Conservation (phyloP, 2,888 invertebrate species). For the Volucella inanis region DNA sequence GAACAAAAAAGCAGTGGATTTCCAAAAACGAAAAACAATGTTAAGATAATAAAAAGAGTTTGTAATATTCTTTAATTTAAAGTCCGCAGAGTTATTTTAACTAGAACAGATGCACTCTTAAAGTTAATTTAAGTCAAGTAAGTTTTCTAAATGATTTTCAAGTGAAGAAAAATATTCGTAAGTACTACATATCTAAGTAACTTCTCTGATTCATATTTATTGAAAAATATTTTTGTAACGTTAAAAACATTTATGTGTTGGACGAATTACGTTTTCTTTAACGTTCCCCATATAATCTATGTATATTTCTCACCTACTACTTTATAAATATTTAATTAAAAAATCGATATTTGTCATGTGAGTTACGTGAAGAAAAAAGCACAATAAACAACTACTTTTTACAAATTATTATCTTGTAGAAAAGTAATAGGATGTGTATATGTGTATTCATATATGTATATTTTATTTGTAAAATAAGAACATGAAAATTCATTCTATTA, state of each 20-base stretch:
- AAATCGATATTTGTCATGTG: constrained; percentile 80
- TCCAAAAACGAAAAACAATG: constrained; percentile 47
- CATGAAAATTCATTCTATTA: too few relatives aligned
- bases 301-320: constrained; percentile 23
- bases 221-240: constrained; percentile 51
- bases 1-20: constrained; percentile 39
- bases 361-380: constrained; percentile 57
- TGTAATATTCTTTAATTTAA: constrained; percentile 19
- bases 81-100: constrained; percentile 8
- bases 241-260: constrained; percentile 59
- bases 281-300: constrained; percentile 29
- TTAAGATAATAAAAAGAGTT: constrained; percentile 47
- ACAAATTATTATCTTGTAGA: background rate
- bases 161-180: constrained; percentile 14
- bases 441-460: background rate
- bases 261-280: constrained; percentile 61
- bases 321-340: constrained; percentile 80
- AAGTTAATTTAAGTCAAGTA: constrained; percentile 54
- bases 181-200: constrained; percentile 9
- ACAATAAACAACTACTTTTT: constrained; percentile 51
- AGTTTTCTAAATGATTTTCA: constrained; percentile 40
- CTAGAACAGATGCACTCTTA: constrained; percentile 29
- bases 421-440: background rate
- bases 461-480: too few relatives aligned
- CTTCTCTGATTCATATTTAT: constrained; percentile 67